A percentile compares a stretch with the other conserved stretches of the same genome.
phyloP scores from a whole-genome alignment of 2,113 vertebrate species.

The Eudyptes chrysolophus region DNA sequence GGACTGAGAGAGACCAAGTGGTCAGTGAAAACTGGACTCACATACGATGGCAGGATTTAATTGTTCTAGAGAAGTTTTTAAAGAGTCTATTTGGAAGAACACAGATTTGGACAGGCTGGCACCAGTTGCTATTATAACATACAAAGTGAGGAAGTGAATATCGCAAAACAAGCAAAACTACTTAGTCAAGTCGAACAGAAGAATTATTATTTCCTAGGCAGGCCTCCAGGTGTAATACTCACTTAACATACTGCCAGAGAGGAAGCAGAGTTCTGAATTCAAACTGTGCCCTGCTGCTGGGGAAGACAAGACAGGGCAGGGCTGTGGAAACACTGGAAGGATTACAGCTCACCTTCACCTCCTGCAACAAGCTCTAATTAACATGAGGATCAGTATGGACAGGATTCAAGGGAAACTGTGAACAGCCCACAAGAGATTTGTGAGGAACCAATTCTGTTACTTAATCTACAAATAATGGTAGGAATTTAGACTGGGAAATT shows the following conservation, averaged over 20 bases:
- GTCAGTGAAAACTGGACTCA: background rate
- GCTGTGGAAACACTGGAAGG: background rate
- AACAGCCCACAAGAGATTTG: background rate
- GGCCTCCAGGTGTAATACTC: background rate
- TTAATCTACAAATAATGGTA: background rate
- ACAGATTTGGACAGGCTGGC: background rate
- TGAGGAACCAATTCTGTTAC: background rate
- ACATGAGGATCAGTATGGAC: background rate
- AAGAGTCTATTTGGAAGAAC: background rate
- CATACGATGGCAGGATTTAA: background rate
- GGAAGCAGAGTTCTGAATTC: background rate
- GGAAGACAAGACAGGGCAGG: background rate
- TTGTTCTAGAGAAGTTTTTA: background rate
- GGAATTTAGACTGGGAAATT: background rate
- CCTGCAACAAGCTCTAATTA: background rate
- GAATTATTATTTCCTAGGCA: background rate
- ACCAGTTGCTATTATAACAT: background rate
- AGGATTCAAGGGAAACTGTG: background rate
- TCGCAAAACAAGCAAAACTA: background rate
- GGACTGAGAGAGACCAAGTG: background rate
- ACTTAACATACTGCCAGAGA: background rate
- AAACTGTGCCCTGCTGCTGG: background rate
- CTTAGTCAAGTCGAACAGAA: background rate
- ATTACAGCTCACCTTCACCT: background rate
- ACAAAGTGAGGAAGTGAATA: background rate